Evolutionary conservation across 1,140 invertebrate genomes (phyloP), one percentile per base, ranked within the genome.

Genomic region (Patella vulgata): DNA sequence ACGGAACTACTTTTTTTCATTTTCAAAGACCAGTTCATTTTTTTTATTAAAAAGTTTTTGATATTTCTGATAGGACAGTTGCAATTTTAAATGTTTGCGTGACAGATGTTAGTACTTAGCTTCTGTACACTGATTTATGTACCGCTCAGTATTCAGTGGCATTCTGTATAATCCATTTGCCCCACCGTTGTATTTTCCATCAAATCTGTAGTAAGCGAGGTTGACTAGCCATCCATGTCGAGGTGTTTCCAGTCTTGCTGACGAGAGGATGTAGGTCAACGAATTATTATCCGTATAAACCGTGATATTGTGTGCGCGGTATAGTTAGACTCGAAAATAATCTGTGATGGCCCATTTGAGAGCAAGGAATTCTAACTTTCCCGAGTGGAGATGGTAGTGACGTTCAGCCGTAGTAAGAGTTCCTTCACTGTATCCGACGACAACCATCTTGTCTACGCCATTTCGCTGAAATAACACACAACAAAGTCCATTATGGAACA

Each of bases 401-500:
- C 56, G 31, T 36, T 67, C 68, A 25, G 63, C 27, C 0, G 55
- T 50, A 40, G 23, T 71, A 3, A 71, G 31, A 8, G 46, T 58
- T 42, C 65, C 43, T n/a, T 43, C 57, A 1, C 43, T 63, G 53
- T 66, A 77, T 1, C 63, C 73, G 11, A 74, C 63, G 17, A 71
- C 66, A 17, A 11, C 19, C 5, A 44, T 14, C 17, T 33, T 42
- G 9, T 44, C 52, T 30, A 48, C n/a, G n/a, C 3, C 66, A 14
- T 74, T 46, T 9, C 71, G 63, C 70, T 86, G 83, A n/a, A 73
- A 71, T 23, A 87, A 43, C 11, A 84, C 75, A 19, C 78, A 82
- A n/a, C 80, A 82, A 39, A 85, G 59, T 11, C 81, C 79, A 63
- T 73, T 67, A 11, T 79, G 74, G 17, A 77, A 81, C n/a, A 84